Percentiles rank a stretch among this genome's conserved stretches.
These are phyloP conservation scores for Passer domesticus DNA, from an alignment of 2,113 vertebrate genomes.

Conservation along the genomic window DNA sequence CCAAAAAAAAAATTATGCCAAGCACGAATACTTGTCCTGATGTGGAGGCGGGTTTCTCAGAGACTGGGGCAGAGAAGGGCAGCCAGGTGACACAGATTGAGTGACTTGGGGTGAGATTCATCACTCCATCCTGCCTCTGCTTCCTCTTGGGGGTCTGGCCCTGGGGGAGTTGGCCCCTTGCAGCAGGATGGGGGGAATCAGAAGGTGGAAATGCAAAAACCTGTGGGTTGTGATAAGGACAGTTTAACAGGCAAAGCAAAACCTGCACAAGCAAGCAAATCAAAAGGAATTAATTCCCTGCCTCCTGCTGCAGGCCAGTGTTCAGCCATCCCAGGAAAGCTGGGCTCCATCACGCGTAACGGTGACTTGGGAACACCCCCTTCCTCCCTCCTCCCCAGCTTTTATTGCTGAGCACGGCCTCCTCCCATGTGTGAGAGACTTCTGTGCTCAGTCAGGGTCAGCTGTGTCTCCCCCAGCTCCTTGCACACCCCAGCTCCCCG, in stretches of 20 bases:
- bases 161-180: fast-evolving
- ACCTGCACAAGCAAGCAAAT: not conserved
- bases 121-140: not conserved
- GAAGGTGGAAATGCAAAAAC: not conserved
- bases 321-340: not conserved
- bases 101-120: not conserved
- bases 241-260: not conserved
- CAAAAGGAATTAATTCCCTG: not conserved
- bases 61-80: not conserved
- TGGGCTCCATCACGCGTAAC: fast-evolving
- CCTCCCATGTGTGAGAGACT: fast-evolving
- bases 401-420: fast-evolving
- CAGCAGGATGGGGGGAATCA: not conserved
- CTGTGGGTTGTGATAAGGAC: not conserved
- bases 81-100: not conserved
- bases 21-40: not conserved
- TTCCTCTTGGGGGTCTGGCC: fast-evolving
- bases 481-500: not conserved
- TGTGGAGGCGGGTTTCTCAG: not conserved
- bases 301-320: not conserved
- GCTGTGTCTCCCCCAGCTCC: not conserved
- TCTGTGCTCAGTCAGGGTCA: not conserved
- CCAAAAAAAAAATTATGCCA: not conserved
- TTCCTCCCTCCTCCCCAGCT: not conserved
- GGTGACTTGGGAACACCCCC: fast-evolving